A percentile compares a stretch with the other conserved stretches of the same genome.
phyloP scores from a whole-genome alignment of 2,113 vertebrate species.

The Menidia beryllina region DNA sequence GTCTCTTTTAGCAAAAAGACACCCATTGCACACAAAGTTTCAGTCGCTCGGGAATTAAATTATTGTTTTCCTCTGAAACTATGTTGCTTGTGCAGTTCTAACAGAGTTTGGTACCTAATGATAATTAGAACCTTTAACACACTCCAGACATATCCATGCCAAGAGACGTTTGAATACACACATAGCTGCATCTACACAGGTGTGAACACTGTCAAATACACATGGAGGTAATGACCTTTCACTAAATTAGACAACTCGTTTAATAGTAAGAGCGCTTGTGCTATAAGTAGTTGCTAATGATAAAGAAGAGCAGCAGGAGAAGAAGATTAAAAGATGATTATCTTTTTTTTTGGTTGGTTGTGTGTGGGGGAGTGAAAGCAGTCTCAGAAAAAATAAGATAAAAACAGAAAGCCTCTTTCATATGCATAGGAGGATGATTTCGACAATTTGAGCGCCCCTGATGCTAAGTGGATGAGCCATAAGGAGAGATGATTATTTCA shows the following conservation, averaged over 20 bases:
- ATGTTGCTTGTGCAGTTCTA: neutral
- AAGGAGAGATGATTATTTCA: conserved; percentile 41
- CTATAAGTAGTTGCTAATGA: conserved; percentile 51
- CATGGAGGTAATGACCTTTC: conserved; percentile 62
- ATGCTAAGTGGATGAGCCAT: conserved; percentile 43
- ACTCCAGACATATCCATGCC: conserved; percentile 23
- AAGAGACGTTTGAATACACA: conserved; percentile 13
- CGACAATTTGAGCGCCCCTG: conserved; percentile 35
- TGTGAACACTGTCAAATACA: conserved; percentile 10
- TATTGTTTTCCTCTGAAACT: neutral
- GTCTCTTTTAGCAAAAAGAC: conserved; percentile 10
- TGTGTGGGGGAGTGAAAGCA: conserved; percentile 19
- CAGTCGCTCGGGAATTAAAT: conserved; percentile 17
- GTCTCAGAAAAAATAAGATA: conserved; percentile 21
- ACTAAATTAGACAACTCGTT: conserved; percentile 39
- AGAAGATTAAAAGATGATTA: conserved; percentile 43
- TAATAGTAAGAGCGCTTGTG: conserved; percentile 49
- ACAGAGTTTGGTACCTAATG: conserved; percentile 22
- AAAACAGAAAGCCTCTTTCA: conserved; percentile 35
- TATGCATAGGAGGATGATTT: conserved; percentile 17
- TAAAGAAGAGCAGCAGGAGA: conserved; percentile 47
- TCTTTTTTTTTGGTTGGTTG: neutral
- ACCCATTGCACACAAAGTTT: neutral
- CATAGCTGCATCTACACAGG: conserved; percentile 5
- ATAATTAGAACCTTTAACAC: conserved; percentile 38